Percentiles rank a stretch among this genome's conserved stretches.
These are phyloP conservation scores for Ceratitis capitata DNA, from an alignment of 1,140 invertebrate species.

Conservation along the genomic window DNA sequence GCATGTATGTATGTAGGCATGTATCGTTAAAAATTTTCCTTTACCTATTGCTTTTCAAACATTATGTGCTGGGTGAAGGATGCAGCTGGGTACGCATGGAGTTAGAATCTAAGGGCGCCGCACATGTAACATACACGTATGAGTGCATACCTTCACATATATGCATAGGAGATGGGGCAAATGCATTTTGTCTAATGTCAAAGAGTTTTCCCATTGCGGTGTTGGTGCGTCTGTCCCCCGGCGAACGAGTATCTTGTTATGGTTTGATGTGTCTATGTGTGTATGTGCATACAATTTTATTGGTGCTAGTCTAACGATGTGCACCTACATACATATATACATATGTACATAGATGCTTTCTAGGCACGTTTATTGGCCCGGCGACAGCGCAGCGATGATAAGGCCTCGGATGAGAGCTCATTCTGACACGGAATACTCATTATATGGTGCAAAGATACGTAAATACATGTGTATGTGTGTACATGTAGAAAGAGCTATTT, in stretches of 20 bases:
- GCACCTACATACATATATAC: no score
- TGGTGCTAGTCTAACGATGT: no score
- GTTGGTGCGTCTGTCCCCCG: background rate
- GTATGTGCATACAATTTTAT: background rate
- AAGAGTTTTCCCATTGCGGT: slow-evolving; percentile 4
- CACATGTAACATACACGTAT: background rate
- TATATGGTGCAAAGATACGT: background rate
- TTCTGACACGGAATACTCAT: background rate
- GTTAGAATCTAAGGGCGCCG: background rate
- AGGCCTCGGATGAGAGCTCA: background rate
- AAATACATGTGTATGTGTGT: no score
- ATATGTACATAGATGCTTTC: background rate
- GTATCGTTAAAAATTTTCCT: slow-evolving; percentile 1
- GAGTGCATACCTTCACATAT: no score
- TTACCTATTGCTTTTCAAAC: background rate
- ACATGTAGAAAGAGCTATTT: background rate
- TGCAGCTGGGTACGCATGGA: no score
- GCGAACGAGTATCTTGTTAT: background rate
- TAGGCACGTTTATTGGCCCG: background rate
- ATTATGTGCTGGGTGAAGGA: background rate
- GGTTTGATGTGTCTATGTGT: no score
- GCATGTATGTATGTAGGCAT: background rate
- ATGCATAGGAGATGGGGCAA: background rate
- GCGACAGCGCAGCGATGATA: background rate
- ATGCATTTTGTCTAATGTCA: slow-evolving; percentile 7